These are phyloP conservation scores for Myiopsitta monachus DNA, from an alignment of 2,113 vertebrate genomes.

Conservation along the genomic window DNA sequence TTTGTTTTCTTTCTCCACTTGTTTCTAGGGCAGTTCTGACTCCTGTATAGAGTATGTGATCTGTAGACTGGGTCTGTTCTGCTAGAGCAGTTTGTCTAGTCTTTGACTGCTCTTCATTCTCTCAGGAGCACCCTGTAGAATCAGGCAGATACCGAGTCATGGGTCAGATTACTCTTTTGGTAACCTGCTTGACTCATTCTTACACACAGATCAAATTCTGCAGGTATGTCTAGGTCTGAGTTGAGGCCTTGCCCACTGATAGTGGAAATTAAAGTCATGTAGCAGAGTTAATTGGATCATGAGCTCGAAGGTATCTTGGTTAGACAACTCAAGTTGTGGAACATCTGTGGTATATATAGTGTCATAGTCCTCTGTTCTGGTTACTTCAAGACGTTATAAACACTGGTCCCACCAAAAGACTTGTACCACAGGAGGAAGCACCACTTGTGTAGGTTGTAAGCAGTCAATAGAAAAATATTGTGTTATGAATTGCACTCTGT, in stretches of 20 bases:
- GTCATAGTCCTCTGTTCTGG: not conserved
- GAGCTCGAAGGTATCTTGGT: not conserved
- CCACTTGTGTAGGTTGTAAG: not conserved
- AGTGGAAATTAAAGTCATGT: not conserved
- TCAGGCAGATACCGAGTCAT: not conserved
- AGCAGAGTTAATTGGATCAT: not conserved
- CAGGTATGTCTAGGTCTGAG: not conserved
- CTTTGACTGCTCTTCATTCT: not conserved
- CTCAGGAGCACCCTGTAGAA: not conserved
- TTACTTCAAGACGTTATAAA: not conserved
- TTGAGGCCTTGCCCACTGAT: not conserved
- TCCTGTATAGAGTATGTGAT: not conserved
- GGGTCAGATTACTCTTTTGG: not conserved
- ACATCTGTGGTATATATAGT: not conserved
- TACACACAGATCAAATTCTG: not conserved
- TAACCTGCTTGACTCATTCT: not conserved
- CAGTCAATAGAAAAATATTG: not conserved
- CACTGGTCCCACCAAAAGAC: rapidly evolving
- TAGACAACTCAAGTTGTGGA: not conserved
- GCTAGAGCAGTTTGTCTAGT: not conserved
- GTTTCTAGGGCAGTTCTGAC: not conserved
- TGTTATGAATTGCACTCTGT: not conserved
- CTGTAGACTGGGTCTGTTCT: not conserved
- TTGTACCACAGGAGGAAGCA: not conserved
- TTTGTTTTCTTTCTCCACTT: not conserved